A percentile compares a stretch with the other conserved stretches of the same genome.
Evolutionary conservation across 2,113 vertebrate genomes (phyloP).

Genomic region (Anoura caudifer): DNA sequence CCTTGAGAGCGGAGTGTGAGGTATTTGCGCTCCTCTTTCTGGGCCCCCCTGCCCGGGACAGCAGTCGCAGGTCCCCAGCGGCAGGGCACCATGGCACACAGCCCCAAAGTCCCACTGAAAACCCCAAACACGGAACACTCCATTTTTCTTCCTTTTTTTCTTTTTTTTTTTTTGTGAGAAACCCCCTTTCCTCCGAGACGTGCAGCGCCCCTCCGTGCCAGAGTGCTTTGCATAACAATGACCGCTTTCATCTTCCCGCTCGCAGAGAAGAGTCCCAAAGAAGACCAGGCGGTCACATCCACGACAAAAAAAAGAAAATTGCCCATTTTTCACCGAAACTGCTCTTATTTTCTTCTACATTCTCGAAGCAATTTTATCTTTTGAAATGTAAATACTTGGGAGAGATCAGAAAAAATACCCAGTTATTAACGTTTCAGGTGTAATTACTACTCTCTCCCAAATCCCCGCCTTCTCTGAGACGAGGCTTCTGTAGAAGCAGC

Average conservation of each 20-base stretch:
- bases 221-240: constrained; percentile 90
- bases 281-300: constrained; percentile 72
- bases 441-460: constrained; percentile 78
- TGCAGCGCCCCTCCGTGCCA: constrained; percentile 85
- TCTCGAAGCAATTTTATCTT: constrained; percentile 73
- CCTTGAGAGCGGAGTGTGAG: constrained; percentile 58
- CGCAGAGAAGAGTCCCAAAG: constrained; percentile 78
- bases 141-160: constrained; percentile 72
- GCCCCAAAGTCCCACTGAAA: constrained; percentile 78
- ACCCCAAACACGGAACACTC: constrained; percentile 76
- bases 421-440: constrained; percentile 80
- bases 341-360: constrained; percentile 58
- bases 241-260: constrained; percentile 80
- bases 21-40: constrained; percentile 55
- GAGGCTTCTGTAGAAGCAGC: constrained; percentile 63
- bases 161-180: constrained; percentile 79
- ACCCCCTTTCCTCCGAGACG: constrained; percentile 85
- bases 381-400: constrained; percentile 79
- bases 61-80: constrained; percentile 52
- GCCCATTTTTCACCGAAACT: constrained; percentile 73
- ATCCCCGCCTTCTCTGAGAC: constrained; percentile 56
- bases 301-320: constrained; percentile 78
- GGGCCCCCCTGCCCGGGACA: too few species aligned
- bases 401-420: constrained; percentile 72
- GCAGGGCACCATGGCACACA: constrained; percentile 75